Conservation (phyloP, 2,888 invertebrate genomes). For the Meghimatium bilineatum region DNA sequence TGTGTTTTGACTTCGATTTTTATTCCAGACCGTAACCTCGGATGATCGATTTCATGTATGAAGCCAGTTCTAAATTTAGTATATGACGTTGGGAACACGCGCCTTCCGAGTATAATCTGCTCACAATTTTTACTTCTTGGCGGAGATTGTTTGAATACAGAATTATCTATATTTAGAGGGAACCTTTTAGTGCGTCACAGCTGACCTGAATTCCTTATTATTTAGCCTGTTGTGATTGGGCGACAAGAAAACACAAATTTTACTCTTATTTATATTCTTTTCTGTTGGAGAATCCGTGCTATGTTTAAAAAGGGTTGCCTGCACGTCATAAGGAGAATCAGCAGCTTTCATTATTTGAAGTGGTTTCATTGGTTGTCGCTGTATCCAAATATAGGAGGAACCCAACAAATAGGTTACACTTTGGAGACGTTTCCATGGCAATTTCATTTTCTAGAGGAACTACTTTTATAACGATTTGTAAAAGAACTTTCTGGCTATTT, state of each 20-base stretch:
- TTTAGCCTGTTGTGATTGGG: slow-evolving; percentile 22
- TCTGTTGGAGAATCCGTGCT: background rate
- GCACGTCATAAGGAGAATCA: slow-evolving; percentile 30
- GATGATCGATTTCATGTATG: background rate
- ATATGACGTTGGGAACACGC: slow-evolving; percentile 17
- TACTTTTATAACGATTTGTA: slow-evolving; percentile 38
- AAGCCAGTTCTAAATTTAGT: slow-evolving; percentile 24
- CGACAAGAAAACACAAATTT: background rate
- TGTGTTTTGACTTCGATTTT: too few species aligned
- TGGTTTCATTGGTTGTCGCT: slow-evolving; percentile 21
- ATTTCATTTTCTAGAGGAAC: slow-evolving; percentile 31
- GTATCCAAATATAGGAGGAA: slow-evolving; percentile 29
- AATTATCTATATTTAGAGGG: background rate
- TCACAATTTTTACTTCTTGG: background rate
- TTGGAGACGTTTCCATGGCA: slow-evolving; percentile 35
- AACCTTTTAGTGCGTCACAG: background rate
- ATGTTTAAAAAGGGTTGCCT: background rate
- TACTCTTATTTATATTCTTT: slow-evolving; percentile 18
- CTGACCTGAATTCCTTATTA: slow-evolving; percentile 30
- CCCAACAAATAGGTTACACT: slow-evolving; percentile 17
- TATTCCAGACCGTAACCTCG: too few species aligned
- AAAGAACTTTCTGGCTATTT: slow-evolving; percentile 21
- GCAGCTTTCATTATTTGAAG: slow-evolving; percentile 8
- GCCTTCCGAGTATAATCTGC: background rate
- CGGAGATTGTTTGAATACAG: background rate